Evolutionary conservation across 2,888 invertebrate species (phyloP), one percentile per base, ranked within the genome.

Genomic region (Lasius platythorax): DNA sequence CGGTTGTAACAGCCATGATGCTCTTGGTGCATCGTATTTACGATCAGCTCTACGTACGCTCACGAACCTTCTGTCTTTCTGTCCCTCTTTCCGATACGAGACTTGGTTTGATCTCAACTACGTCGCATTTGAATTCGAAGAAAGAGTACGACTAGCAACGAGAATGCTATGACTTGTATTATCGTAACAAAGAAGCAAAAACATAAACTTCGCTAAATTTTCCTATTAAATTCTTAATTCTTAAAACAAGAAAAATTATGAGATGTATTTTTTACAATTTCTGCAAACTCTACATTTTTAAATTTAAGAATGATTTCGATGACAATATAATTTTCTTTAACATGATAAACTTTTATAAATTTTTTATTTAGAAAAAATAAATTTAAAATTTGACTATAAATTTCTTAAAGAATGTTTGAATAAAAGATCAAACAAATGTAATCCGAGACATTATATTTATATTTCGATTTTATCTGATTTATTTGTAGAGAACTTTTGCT

Each of bases 1-100:
- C 67, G 86, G 90, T 92, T 94, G 93, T 93, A 92, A 87, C 92
- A 90, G 90, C 91, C 94, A 93, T 93, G 94, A 93, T 93, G 92
- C 93, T 91, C 91, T 92, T 92, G 90, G 88, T 91, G 92, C 90
- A 90, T 90, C 92, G 94, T 94, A 94, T 94, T 94, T 94, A 94
- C 94, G 94, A 94, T 93, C 94, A 92, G 92, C 93, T 92, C 92
- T 91, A 89, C 91, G 91, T 87, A 88, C 89, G 85, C 95, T 92
- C 94, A 75, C 86, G 85, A 86, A 82, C 86, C 75, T 72, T 82
- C 83, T 23, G 11, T 33, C 61, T 79, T 70, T 37, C 64, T 66
- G 68, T 70, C 23, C 30, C 72, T 37, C 61, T 76, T 87, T 88
- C 83, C 83, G 56, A 81, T 82, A 61, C 86, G 66, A 58, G 67